Base-by-base conservation (phyloP, 2,888 invertebrate species). In the Rambutsinella grinnellia region DNA sequence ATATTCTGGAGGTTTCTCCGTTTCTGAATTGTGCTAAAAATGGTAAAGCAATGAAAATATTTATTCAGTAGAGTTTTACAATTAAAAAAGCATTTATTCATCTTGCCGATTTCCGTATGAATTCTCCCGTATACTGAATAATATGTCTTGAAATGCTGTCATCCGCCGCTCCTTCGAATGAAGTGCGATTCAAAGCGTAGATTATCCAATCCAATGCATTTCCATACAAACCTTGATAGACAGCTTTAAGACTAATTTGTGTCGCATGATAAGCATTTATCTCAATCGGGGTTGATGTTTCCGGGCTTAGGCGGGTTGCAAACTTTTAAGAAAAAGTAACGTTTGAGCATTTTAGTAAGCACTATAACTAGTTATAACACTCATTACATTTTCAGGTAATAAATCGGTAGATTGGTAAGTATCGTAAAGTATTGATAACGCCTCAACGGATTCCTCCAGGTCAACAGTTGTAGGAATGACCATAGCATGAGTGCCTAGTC, bases 151-250 rank as follows among this genome's bases (percentile, higher is more conserved):
- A 69, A 47, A 69, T 69, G 27, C 51, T 53, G 26, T 61, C 28
- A 26, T 69, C 69, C 19, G 19, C 8, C 21, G 24, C 13, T 2
- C 36, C 19, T 1, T 19, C 23, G n/a, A 23, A 23, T 1, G 17
- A 2, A 10, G 27, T n/a, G 13, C 53, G 23, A 10, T 53, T 21
- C 10, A 51, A n/a, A 15, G 69, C 69, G 46, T 69, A 61, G 10
- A n/a, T 17, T 3, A 61, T 53, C 69, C 69, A 69, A 19, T 69
- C 69, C 2, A 69, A 46, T 0, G 69, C 69, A 26, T 53, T 61
- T 19, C 53, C 69, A 44, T 61, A 69, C 44, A 61, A 28, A 0
- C 61, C 69, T 1, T 24, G 69, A n/a, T 61, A 53, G 44, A 69
- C 24, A 23, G 69, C 49, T 28, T 51, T 61, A 6, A 69, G 26